A percentile compares a stretch with the other conserved stretches of the same genome.
These are phyloP conservation scores for Gasterosteus aculeatus DNA, from an alignment of 2,113 vertebrate species.

Conservation along the genomic window DNA sequence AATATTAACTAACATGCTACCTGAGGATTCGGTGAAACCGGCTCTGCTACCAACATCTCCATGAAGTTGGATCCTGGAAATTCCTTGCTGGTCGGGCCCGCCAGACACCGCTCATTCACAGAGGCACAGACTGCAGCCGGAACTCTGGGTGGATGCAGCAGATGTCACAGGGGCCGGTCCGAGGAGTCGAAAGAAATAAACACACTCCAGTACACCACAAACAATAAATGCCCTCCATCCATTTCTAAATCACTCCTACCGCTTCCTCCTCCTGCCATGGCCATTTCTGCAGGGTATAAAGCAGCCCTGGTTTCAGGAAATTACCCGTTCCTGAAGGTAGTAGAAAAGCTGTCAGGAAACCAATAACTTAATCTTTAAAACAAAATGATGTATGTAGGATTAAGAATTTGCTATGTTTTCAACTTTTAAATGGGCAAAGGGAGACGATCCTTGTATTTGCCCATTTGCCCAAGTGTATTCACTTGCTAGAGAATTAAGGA, in stretches of 20 bases:
- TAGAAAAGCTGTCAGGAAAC: conserved; percentile 78
- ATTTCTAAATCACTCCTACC: conserved; percentile 63
- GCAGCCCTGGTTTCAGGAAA: conserved; percentile 80
- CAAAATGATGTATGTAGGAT: background rate
- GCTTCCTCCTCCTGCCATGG: conserved; percentile 70
- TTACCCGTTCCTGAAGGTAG: conserved; percentile 81
- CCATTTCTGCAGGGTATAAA: conserved; percentile 83
- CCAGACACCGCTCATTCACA: conserved; percentile 60
- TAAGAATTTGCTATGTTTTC: background rate
- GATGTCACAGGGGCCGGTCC: conserved; percentile 60
- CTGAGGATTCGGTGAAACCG: conserved; percentile 16
- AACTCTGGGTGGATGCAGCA: conserved; percentile 81
- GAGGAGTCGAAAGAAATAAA: background rate
- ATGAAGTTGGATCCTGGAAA: conserved; percentile 82
- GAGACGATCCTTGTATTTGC: no score
- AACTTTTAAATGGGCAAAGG: background rate
- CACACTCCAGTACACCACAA: background rate
- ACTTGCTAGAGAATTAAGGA: no score
- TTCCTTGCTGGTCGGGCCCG: conserved; percentile 36
- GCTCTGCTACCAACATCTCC: conserved; percentile 45
- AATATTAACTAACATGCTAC: conserved; percentile 43
- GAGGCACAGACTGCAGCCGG: conserved; percentile 76
- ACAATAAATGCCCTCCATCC: background rate
- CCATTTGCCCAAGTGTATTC: no score
- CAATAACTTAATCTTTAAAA: background rate